Evolutionary conservation across 2,888 invertebrate genomes (phyloP).

Genomic region (Syrphus vitripennis): DNA sequence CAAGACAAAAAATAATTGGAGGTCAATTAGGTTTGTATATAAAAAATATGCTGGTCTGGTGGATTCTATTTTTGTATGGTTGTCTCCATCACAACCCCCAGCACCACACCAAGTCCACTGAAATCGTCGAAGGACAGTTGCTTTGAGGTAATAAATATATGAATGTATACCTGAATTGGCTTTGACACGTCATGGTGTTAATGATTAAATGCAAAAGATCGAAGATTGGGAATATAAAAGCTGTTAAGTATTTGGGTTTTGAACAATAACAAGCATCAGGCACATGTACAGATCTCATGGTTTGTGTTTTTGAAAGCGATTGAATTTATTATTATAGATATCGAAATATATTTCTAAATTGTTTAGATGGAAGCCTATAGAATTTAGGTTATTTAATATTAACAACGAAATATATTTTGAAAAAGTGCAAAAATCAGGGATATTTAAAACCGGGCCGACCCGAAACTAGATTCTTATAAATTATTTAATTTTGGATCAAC

Average conservation of each 20-base stretch:
- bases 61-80: neutral
- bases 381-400: too few relatives aligned
- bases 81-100: neutral
- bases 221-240: slow-evolving; percentile 41
- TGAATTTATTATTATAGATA: too few relatives aligned
- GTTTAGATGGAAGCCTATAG: too few relatives aligned
- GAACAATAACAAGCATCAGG: neutral
- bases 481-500: too few relatives aligned
- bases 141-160: neutral
- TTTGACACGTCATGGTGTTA: slow-evolving; percentile 50
- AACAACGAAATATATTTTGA: too few relatives aligned
- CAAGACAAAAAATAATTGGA: slow-evolving; percentile 71
- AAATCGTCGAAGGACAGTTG: slow-evolving; percentile 7
- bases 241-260: neutral
- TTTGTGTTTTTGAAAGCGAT: too few relatives aligned
- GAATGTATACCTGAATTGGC: neutral
- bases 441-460: too few relatives aligned
- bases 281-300: too few relatives aligned
- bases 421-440: too few relatives aligned
- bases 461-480: too few relatives aligned
- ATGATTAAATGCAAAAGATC: slow-evolving; percentile 51
- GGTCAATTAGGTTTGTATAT: slow-evolving; percentile 61
- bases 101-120: neutral
- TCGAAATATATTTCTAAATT: too few relatives aligned
- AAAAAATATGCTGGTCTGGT: neutral